phyloP scores from a whole-genome alignment of 2,888 invertebrate species.

The Oithona nana region DNA sequence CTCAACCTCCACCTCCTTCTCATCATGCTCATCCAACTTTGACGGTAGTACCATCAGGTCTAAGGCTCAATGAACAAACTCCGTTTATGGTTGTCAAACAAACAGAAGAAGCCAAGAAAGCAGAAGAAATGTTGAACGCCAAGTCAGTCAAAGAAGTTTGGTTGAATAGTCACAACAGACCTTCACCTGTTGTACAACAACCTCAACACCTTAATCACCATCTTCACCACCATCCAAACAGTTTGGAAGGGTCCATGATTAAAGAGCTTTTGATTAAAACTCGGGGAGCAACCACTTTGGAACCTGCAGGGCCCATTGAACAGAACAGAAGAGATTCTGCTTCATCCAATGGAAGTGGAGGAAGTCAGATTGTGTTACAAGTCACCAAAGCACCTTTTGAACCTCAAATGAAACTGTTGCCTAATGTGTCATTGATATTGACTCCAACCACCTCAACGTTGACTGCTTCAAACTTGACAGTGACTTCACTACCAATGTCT shows the following conservation, averaged over 20 bases:
- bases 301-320: neutral
- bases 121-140: neutral
- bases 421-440: neutral
- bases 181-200: neutral
- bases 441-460: neutral
- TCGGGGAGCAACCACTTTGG: slow-evolving; percentile 1
- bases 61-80: neutral
- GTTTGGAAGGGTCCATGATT: slow-evolving; percentile 38
- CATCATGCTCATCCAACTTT: neutral
- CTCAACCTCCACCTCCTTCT: neutral
- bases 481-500: neutral
- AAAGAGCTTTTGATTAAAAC: slow-evolving; percentile 55
- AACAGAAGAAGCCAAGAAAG: neutral
- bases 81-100: neutral
- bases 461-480: neutral
- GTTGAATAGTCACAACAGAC: slow-evolving; percentile 8
- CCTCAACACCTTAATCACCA: neutral
- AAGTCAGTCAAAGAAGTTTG: slow-evolving; percentile 5
- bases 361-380: too few relatives aligned
- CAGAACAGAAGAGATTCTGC: neutral
- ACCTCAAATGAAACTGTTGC: neutral
- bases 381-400: too few relatives aligned
- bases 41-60: neutral
- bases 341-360: too few relatives aligned
- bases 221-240: slow-evolving; percentile 35